phyloP scores from a whole-genome alignment of 2,797 vertebrate genomes.

The Catharus ustulatus region DNA sequence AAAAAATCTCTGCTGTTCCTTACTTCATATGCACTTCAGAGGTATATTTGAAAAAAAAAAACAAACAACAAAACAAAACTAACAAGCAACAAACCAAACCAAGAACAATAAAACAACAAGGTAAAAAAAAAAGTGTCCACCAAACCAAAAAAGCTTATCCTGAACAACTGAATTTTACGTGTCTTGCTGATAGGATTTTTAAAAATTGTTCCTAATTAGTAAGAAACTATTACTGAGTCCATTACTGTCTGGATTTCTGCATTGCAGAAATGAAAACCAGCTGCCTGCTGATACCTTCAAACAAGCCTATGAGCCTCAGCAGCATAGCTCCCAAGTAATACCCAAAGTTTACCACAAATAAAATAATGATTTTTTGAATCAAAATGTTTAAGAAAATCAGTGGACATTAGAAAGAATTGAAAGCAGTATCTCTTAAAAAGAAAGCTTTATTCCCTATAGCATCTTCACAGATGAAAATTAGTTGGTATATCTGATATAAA shows the following conservation, averaged over 20 bases:
- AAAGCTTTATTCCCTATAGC: neutral
- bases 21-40: neutral
- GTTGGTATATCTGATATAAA: neutral
- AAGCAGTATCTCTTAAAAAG: neutral
- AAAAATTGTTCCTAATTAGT: neutral
- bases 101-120: neutral
- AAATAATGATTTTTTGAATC: neutral
- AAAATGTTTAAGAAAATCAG: neutral
- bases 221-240: neutral
- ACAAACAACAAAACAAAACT: accelerated
- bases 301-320: neutral
- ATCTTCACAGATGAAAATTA: neutral
- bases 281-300: slow-evolving; percentile 12
- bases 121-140: accelerated
- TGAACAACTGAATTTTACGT: neutral
- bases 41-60: neutral
- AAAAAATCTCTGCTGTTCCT: neutral
- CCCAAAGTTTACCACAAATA: neutral
- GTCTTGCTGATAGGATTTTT: neutral
- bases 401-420: neutral
- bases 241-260: neutral
- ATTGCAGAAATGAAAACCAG: slow-evolving; percentile 17
- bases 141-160: neutral
- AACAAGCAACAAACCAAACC: neutral
- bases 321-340: neutral